Evolutionary conservation across 2,888 invertebrate genomes (phyloP), one percentile per base, ranked within the genome.

Genomic region (Caenorhabditis imperialis): DNA sequence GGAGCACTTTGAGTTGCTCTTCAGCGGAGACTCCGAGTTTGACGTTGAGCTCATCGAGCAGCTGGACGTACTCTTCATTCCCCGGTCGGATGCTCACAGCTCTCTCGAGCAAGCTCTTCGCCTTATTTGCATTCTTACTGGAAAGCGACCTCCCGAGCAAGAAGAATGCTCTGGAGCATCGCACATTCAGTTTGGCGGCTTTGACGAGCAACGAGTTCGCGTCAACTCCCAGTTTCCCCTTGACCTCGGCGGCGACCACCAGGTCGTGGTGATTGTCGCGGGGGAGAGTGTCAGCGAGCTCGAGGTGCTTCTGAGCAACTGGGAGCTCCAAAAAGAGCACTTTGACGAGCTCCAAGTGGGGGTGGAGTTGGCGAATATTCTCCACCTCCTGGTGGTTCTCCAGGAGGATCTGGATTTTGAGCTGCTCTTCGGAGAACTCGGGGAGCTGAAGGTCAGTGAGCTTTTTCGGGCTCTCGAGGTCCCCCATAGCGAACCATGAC

Each of bases 141-240:
- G 45, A 18, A 2, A 79, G 10, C 16, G 57, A 18, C 7, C 38
- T 40, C 4, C 75, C 81, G 4, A 81, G 69, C 12, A 81, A 35
- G 44, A 62, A 77, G 58, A 81, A 81, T 0, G 67, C 77, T 16
- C 74, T 50, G 22, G 72, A 69, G n/a, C 63, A 77, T 20, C 77
- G 60, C 1, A 75, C 73, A 35, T 75, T 76, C 45, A 78, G 20
- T 44, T 78, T 80, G 12, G 78, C 80, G 0, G 78, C 79, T 33
- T 75, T 79, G 16, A 79, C 79, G 8, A 79, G 61, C 18, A 72
- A 20, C 4, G 63, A n/a, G 7, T 71, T 75, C 14, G 62, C 70
- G 18, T 79, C 79, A 12, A 51, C 25, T 2, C 63, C 63, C 1
- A 51, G 35, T 5, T 20, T 20, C 3, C 61, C 16, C 27, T 42